Percentiles rank a stretch among this genome's conserved stretches.
Conservation (phyloP, 2,888 invertebrate genomes). For the Charanyca ferruginea region DNA sequence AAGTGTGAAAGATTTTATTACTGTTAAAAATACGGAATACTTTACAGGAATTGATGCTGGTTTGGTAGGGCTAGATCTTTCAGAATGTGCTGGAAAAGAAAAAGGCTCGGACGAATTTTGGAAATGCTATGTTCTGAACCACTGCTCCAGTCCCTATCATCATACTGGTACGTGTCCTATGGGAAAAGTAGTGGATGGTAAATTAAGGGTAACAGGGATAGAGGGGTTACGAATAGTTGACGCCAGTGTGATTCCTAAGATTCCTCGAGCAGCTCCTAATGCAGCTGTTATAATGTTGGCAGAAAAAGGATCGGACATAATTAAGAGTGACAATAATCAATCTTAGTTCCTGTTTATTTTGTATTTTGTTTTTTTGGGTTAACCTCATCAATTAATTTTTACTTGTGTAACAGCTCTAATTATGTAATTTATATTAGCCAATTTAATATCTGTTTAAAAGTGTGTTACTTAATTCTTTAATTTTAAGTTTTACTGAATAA, state of each 20-base stretch:
- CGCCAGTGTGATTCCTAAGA: constrained; percentile 84
- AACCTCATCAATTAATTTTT: no score
- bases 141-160: constrained; percentile 93
- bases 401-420: no score
- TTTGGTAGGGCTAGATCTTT: constrained; percentile 52
- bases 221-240: constrained; percentile 65
- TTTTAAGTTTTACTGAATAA: no score
- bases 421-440: no score
- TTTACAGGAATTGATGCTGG: constrained; percentile 63
- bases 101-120: constrained; percentile 62
- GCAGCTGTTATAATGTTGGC: constrained; percentile 77
- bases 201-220: constrained; percentile 77
- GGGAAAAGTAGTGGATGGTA: constrained; percentile 93
- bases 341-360: background rate
- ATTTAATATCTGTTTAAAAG: no score
- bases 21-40: constrained; percentile 56
- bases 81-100: constrained; percentile 56
- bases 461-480: no score
- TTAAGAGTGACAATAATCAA: constrained; percentile 6
- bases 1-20: constrained; percentile 56
- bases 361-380: no score
- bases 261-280: constrained; percentile 90
- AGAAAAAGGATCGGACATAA: constrained; percentile 48
- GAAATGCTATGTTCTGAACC: constrained; percentile 64
- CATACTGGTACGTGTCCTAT: constrained; percentile 93